These are phyloP conservation scores for Bruchidius siliquastri DNA, from an alignment of 2,888 invertebrate species.

Conservation along the genomic window DNA sequence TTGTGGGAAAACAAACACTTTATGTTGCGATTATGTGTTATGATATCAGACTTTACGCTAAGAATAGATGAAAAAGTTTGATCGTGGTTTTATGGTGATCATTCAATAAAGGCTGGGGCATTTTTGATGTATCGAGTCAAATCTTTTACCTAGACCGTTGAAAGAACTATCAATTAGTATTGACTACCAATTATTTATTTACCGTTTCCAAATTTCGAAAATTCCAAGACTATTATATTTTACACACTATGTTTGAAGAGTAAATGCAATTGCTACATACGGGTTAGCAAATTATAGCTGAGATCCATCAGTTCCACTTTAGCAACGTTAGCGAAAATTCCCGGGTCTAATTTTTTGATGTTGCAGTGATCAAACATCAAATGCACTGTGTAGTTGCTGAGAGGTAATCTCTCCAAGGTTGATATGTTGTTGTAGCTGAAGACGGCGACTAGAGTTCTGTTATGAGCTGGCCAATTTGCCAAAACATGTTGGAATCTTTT, in stretches of 20 bases:
- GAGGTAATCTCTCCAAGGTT: conserved; percentile 47
- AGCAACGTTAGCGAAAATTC: conserved; percentile 51
- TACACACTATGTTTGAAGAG: not conserved
- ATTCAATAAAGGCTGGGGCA: too few species aligned
- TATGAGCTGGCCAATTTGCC: conserved; percentile 43
- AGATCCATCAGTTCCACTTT: conserved; percentile 54
- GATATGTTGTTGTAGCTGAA: conserved; percentile 55
- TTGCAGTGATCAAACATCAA: conserved; percentile 53
- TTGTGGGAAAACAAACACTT: not conserved
- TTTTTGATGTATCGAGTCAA: too few species aligned
- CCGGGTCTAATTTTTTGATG: conserved; percentile 51
- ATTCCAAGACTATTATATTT: too few species aligned
- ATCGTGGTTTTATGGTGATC: too few species aligned
- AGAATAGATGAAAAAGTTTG: not conserved
- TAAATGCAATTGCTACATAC: conserved; percentile 37
- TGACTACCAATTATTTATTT: too few species aligned
- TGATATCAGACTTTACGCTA: not conserved
- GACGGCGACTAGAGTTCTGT: conserved; percentile 50
- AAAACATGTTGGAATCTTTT: conserved; percentile 32
- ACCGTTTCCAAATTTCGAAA: too few species aligned
- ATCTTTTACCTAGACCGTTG: too few species aligned
- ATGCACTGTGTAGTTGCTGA: conserved; percentile 48
- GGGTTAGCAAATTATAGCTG: conserved; percentile 54
- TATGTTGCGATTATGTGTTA: not conserved
- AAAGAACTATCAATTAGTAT: too few species aligned